Evolutionary conservation across 2,888 invertebrate genomes (phyloP).

Genomic region (Drosophila birchii): DNA sequence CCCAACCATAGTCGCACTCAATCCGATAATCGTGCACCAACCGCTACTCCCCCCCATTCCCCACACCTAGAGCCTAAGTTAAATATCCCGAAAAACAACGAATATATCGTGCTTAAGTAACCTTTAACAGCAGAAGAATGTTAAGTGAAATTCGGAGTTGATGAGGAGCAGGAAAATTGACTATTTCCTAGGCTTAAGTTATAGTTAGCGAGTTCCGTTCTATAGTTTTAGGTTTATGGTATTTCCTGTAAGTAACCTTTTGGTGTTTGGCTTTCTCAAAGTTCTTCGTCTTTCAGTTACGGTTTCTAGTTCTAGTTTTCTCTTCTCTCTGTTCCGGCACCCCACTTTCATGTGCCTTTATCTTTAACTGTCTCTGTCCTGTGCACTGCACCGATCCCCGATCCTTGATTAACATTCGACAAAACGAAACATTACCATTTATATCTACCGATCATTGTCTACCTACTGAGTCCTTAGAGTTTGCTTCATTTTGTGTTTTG

Average conservation of each 20-base stretch:
- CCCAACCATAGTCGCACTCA: slow-evolving; percentile 34
- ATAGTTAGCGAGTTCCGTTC: slow-evolving; percentile 57
- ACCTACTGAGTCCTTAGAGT: slow-evolving; percentile 60
- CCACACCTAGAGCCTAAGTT: slow-evolving; percentile 30
- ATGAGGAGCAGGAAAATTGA: slow-evolving; percentile 56
- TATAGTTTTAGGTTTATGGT: slow-evolving; percentile 32
- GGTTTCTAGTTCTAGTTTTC: slow-evolving; percentile 25
- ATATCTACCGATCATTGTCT: slow-evolving; percentile 22
- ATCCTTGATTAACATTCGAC: slow-evolving; percentile 35
- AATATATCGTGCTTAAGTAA: slow-evolving; percentile 31
- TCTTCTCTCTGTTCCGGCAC: slow-evolving; percentile 29
- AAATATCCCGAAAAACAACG: slow-evolving; percentile 22
- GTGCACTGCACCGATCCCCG: slow-evolving; percentile 27
- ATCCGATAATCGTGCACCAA: slow-evolving; percentile 45
- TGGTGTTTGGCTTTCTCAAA: slow-evolving; percentile 71
- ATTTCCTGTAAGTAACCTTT: slow-evolving; percentile 43
- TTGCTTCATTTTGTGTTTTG: slow-evolving; percentile 35
- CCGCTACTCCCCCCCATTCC: slow-evolving; percentile 34
- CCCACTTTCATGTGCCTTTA: slow-evolving; percentile 8
- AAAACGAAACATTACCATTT: slow-evolving; percentile 8
- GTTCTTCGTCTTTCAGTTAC: slow-evolving; percentile 38
- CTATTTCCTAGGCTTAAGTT: slow-evolving; percentile 51
- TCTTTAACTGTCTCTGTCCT: not conserved
- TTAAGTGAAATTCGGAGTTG: slow-evolving; percentile 83
- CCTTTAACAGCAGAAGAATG: slow-evolving; percentile 49